Evolutionary conservation across 2,888 invertebrate genomes (phyloP), one percentile per base, ranked within the genome.

Genomic region (Halocaridina rubra): DNA sequence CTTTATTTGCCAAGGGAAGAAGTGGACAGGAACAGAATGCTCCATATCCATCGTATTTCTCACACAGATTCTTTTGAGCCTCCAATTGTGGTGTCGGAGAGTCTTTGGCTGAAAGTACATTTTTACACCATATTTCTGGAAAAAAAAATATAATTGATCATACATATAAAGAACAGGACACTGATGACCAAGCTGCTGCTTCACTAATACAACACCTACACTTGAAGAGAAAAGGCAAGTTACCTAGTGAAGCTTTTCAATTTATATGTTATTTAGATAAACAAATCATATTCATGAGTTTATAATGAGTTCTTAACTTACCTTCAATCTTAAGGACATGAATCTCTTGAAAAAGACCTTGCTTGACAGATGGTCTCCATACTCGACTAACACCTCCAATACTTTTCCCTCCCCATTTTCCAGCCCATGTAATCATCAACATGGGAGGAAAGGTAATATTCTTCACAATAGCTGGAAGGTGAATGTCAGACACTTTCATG

Each of bases 1-100:
- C n/a, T n/a, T n/a, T n/a, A n/a, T n/a, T n/a, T 13, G 4, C 10
- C 16, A 39, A 46, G 22, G 46, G 79, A 8, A 53, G 8, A 8
- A 76, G 69, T 2, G 80, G 80, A 29, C 80, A 80, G 19, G 64
- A 59, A 19, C 80, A 80, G 57, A 71, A 74, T 1, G 24, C 19
- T 3, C 80, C 80, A 61, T 80, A 80, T 3, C 80, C 80, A 29
- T 80, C 80, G 39, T 74, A 74, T 5, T 27, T 39, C 13, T 13
- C 13, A 27, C 80, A 80, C 24, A 80, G 80, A 33, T 74, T 74
- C 61, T 16, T 64, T 74, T 61, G 22, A 2, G 80, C 74, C 27
- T 71, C 61, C 80, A 72, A 80, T 53, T 53, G n/a, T n/a, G n/a
- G n/a, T n/a, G n/a, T n/a, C n/a, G n/a, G n/a, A n/a, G n/a, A n/a